Conservation (phyloP, 2,113 vertebrate species). For the Esox niger region DNA sequence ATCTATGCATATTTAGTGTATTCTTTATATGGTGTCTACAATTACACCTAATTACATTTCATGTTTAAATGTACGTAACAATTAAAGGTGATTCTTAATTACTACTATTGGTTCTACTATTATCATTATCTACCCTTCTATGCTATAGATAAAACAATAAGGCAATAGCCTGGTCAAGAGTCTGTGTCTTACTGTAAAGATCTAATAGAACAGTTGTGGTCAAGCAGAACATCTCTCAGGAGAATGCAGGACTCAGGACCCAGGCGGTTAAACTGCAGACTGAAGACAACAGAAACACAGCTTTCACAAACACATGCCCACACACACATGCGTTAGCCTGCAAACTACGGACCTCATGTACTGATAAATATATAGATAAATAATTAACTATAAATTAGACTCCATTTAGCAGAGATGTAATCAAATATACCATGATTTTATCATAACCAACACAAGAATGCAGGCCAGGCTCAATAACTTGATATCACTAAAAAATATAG, state of each 20-base stretch:
- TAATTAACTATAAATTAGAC: not conserved
- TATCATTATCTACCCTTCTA: too few species aligned
- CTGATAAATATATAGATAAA: not conserved
- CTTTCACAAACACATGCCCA: constrained; percentile 20
- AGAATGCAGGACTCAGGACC: constrained; percentile 84
- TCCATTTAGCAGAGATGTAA: too few species aligned
- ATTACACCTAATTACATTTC: too few species aligned
- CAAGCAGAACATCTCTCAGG: constrained; percentile 82
- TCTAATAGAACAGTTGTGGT: constrained; percentile 78
- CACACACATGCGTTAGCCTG: constrained; percentile 24
- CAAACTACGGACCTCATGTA: not conserved
- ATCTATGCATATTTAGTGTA: too few species aligned
- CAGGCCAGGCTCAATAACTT: not conserved
- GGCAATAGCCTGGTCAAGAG: constrained; percentile 12
- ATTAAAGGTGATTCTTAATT: too few species aligned
- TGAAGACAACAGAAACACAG: constrained; percentile 45
- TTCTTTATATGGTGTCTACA: too few species aligned
- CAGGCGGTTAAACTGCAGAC: constrained; percentile 91
- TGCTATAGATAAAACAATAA: not conserved
- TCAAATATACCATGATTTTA: too few species aligned
- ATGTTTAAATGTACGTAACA: too few species aligned
- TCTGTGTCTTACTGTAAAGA: constrained; percentile 70
- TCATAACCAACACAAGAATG: too few species aligned
- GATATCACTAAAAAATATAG: not conserved
- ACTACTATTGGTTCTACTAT: too few species aligned